phyloP scores from a whole-genome alignment of 1,140 invertebrate species.

The Caenorhabditis latens region DNA sequence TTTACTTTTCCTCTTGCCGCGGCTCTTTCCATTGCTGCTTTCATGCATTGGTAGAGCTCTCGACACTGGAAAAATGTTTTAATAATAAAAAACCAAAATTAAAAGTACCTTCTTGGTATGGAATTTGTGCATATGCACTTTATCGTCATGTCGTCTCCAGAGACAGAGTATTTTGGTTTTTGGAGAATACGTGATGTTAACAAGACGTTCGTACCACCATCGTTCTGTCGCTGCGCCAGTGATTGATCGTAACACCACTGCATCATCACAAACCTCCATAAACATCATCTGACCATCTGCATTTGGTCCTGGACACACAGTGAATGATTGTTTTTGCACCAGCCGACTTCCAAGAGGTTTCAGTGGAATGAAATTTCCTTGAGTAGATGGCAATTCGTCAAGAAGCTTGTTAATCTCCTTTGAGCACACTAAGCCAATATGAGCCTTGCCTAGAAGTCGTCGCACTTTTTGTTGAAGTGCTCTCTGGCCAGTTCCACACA shows the following conservation, averaged over 20 bases:
- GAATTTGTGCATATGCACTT: slow-evolving; percentile 93
- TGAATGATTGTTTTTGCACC: slow-evolving; percentile 96
- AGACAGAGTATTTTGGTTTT: slow-evolving; percentile 95
- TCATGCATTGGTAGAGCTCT: slow-evolving; percentile 97
- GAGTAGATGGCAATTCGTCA: slow-evolving; percentile 85
- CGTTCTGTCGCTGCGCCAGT: slow-evolving; percentile 93
- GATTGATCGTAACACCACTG: slow-evolving; percentile 90
- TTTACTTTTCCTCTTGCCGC: slow-evolving; percentile 84
- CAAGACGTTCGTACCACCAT: slow-evolving; percentile 98
- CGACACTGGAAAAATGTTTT: slow-evolving; percentile 85
- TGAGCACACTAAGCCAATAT: slow-evolving; percentile 96
- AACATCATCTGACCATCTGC: slow-evolving; percentile 91
- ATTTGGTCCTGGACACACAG: slow-evolving; percentile 93
- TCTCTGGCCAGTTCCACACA: slow-evolving; percentile 79
- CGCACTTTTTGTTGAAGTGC: slow-evolving; percentile 84
- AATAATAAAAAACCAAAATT: neutral
- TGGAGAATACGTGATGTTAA: slow-evolving; percentile 99
- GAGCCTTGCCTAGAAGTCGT: slow-evolving; percentile 93
- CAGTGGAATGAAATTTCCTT: slow-evolving; percentile 94
- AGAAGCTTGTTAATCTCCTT: slow-evolving; percentile 96
- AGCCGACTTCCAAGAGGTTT: slow-evolving; percentile 88
- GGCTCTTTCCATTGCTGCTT: slow-evolving; percentile 97
- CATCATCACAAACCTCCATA: slow-evolving; percentile 96
- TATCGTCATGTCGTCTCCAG: slow-evolving; percentile 83
- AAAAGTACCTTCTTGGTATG: slow-evolving; percentile 93